Evolutionary conservation across 1,140 invertebrate genomes (phyloP).

Genomic region (Trissolcus basalis): DNA sequence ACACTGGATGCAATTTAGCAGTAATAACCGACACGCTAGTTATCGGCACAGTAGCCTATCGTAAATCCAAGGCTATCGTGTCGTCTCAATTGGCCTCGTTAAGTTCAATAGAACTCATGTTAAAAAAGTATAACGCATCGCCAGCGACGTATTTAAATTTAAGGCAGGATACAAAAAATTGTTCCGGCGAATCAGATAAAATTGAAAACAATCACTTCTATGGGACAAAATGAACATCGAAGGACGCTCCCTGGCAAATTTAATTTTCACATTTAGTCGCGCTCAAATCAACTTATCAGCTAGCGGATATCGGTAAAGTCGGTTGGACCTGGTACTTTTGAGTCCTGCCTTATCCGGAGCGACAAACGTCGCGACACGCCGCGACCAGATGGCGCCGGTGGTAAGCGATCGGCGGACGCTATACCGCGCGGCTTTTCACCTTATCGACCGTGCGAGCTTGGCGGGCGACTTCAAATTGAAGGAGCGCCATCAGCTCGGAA

Average conservation of each 20-base stretch:
- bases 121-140: conserved; percentile 67
- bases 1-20: conserved; percentile 39
- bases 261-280: conserved; percentile 6
- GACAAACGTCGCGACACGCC: not conserved
- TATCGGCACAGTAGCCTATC: conserved; percentile 66
- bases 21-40: conserved; percentile 56
- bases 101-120: conserved; percentile 72
- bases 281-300: conserved; percentile 3
- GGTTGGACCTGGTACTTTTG: not conserved
- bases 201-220: conserved; percentile 37
- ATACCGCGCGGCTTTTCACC: conserved; percentile 44
- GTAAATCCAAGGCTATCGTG: conserved; percentile 72
- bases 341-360: conserved; percentile 32
- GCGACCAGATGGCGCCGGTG: conserved; percentile 28
- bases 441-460: conserved; percentile 9
- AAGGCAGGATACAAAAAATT: conserved; percentile 51
- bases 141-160: conserved; percentile 46
- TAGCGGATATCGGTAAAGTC: conserved; percentile 19
- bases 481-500: conserved; percentile 47
- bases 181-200: conserved; percentile 30
- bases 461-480: conserved; percentile 11
- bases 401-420: not conserved
- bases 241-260: conserved; percentile 14
- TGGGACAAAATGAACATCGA: conserved; percentile 36
- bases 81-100: conserved; percentile 73